A percentile compares a stretch with the other conserved stretches of the same genome.
phyloP scores from a whole-genome alignment of 2,113 vertebrate species.

The Oncorhynchus mykiss region DNA sequence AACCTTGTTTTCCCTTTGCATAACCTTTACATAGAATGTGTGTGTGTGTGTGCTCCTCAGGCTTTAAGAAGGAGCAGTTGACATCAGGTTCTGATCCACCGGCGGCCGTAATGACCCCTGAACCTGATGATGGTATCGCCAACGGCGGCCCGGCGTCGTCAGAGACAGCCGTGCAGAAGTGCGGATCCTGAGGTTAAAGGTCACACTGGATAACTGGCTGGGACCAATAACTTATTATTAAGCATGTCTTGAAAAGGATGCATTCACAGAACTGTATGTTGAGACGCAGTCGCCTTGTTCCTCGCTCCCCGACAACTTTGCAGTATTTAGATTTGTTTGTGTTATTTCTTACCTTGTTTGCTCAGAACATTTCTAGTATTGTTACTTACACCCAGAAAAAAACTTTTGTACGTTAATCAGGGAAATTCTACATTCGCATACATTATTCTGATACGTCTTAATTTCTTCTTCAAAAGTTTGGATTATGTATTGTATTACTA shows the following conservation, averaged over 20 bases:
- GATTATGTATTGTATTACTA: too few species aligned
- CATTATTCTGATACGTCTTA: neutral
- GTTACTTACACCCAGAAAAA: neutral
- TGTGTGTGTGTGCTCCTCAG: conserved; percentile 32
- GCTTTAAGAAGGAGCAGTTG: conserved; percentile 17
- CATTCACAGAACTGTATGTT: neutral
- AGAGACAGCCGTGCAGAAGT: conserved; percentile 45
- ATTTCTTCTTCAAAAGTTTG: too few species aligned
- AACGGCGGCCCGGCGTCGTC: conserved; percentile 5
- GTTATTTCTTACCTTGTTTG: too few species aligned
- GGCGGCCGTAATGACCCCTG: conserved; percentile 15
- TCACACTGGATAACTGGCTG: conserved; percentile 23
- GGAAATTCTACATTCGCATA: neutral
- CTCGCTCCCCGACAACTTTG: too few species aligned
- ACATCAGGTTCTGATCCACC: neutral
- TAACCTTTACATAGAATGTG: neutral
- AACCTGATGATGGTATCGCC: conserved; percentile 13
- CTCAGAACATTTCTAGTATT: too few species aligned
- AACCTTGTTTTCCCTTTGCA: neutral
- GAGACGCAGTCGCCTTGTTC: neutral
- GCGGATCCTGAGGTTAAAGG: conserved; percentile 65
- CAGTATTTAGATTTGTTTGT: too few species aligned
- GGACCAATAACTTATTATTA: neutral
- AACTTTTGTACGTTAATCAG: too few species aligned
- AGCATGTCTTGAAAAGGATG: neutral